These are phyloP conservation scores for Globicephala melas DNA, from an alignment of 2,113 vertebrate genomes.

Conservation along the genomic window DNA sequence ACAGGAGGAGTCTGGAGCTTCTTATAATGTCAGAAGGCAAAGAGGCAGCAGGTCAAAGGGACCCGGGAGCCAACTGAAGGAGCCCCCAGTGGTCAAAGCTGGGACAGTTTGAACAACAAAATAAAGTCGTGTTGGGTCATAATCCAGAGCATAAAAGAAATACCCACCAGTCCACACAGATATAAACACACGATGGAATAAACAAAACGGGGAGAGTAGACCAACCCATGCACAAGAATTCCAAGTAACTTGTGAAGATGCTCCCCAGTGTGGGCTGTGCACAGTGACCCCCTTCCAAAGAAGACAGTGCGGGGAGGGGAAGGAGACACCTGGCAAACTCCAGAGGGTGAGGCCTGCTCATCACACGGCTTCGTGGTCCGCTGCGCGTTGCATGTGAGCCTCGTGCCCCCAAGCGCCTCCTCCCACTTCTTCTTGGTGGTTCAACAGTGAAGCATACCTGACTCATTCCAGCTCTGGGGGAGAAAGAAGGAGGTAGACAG, in stretches of 20 bases:
- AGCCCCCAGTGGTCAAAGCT: too few species aligned
- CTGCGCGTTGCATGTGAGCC: accelerated
- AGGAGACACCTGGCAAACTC: accelerated
- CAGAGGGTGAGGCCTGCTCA: neutral
- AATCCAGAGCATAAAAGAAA: neutral
- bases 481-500: neutral
- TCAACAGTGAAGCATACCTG: accelerated
- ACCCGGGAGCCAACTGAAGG: accelerated
- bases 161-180: accelerated
- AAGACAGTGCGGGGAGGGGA: neutral
- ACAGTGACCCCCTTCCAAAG: accelerated
- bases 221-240: accelerated
- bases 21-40: neutral
- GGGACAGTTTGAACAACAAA: accelerated
- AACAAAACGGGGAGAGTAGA: accelerated
- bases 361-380: accelerated
- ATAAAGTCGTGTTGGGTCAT: accelerated
- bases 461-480: too few species aligned
- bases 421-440: accelerated
- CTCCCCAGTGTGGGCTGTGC: accelerated
- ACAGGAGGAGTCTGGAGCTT: neutral
- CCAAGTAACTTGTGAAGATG: accelerated
- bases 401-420: neutral
- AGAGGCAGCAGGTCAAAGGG: too few species aligned
- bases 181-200: accelerated